Evolutionary conservation across 1,140 invertebrate species (phyloP), one percentile per base, ranked within the genome.

Genomic region (Drosophila ironensis): DNA sequence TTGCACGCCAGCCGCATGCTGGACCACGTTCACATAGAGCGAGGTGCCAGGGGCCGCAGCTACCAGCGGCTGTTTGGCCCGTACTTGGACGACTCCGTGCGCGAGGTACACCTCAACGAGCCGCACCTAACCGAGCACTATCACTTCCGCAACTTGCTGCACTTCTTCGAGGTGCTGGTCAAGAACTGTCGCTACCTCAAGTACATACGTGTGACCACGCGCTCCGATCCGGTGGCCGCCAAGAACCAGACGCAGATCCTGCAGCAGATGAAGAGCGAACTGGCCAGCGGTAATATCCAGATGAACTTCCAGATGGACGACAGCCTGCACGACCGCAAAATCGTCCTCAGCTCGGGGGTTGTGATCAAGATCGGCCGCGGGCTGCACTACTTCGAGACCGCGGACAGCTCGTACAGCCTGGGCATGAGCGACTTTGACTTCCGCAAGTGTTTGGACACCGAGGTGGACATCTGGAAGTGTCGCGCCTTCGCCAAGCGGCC

Each of bases 131-230:
- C 66, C 2, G 73, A n/a, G 30, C 35, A 46, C 41, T 37, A 66
- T 7, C 84, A 87, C 12, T 74, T 78, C 20, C 56, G 76, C 17
- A 75, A 87, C 40, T 48, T 87, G 8, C 0, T 87, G 0, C 75
- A 87, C 37, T 87, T 87, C 8, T 38, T 87, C 2, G 84, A 87
- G 30, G 74, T 88, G 11, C 47, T 87, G 11, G 73, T 87, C 1
- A 87, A 87, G 30, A 87, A 82, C 14, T 87, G 84, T 64, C 66
- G 84, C 11, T 88, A 75, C 51, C 59, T 87, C 2, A 87, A 84
- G 54, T 87, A 72, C 7, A 72, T 87, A 22, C 63, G 82, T 4
- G 12, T 87, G 11, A 88, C 84, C 0, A 87, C 84, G 2, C 44
- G 77, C 0, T 67, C 84, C 0, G 77, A 87, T 38, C n/a, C 27